Evolutionary conservation across 2,797 vertebrate species (phyloP).

Genomic region (Aplochiton taeniatus): DNA sequence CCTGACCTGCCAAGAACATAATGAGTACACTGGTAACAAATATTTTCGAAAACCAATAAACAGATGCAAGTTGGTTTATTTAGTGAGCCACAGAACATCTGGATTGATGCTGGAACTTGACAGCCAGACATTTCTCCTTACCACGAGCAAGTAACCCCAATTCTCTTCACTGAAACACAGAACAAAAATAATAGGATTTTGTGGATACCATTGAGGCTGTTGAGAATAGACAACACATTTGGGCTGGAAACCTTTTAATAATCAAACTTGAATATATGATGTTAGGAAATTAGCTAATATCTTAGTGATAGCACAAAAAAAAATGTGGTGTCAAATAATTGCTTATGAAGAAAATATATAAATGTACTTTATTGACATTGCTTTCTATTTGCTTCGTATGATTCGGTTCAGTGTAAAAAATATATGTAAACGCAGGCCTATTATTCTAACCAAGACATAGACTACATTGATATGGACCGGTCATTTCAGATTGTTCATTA

Average conservation of each 20-base stretch:
- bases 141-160: constrained; percentile 73
- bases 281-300: no score
- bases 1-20: constrained; percentile 68
- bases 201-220: constrained; percentile 52
- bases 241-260: no score
- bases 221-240: no score
- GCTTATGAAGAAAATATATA: neutral
- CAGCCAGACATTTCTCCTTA: constrained; percentile 84
- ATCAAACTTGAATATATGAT: no score
- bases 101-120: constrained; percentile 86
- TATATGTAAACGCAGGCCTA: constrained; percentile 9
- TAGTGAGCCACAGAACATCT: constrained; percentile 88
- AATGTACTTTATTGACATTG: neutral
- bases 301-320: no score
- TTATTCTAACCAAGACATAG: constrained; percentile 40
- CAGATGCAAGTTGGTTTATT: constrained; percentile 84
- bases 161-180: constrained; percentile 56
- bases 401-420: no score
- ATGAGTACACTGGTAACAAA: constrained; percentile 80
- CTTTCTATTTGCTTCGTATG: no score
- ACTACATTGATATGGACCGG: constrained; percentile 30
- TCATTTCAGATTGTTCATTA: constrained; percentile 52
- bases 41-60: constrained; percentile 83
- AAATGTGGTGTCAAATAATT: no score
- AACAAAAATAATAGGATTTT: constrained; percentile 54